Conservation (phyloP, 2,113 vertebrate species). For the Amblyopsis rosae region DNA sequence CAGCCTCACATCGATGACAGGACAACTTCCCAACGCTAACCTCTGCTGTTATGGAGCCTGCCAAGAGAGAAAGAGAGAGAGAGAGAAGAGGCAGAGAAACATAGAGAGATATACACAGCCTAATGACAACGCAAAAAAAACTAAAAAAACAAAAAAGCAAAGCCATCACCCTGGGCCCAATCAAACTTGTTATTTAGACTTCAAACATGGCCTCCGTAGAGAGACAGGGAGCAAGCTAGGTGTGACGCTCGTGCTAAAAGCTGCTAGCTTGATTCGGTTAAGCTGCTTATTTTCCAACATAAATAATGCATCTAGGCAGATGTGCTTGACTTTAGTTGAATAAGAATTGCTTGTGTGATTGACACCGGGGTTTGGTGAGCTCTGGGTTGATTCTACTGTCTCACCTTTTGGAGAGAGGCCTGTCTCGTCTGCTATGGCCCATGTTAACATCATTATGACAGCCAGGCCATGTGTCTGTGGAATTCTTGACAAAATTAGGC, state of each 20-base stretch:
- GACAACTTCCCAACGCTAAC: constrained; percentile 69
- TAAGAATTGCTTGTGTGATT: constrained; percentile 69
- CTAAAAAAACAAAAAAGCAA: constrained; percentile 19
- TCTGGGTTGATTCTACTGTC: constrained; percentile 62
- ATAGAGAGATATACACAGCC: constrained; percentile 50
- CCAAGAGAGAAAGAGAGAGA: constrained; percentile 41
- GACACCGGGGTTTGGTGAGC: constrained; percentile 73
- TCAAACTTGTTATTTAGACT: constrained; percentile 78
- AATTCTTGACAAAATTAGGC: constrained; percentile 75
- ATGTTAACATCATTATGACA: constrained; percentile 75
- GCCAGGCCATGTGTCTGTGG: constrained; percentile 63
- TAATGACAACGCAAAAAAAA: constrained; percentile 62
- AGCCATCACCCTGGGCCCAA: constrained; percentile 71
- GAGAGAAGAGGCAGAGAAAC: constrained; percentile 11
- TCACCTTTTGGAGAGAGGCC: constrained; percentile 75
- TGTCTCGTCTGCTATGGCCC: constrained; percentile 73
- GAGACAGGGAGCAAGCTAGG: constrained; percentile 61
- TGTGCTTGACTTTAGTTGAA: constrained; percentile 75
- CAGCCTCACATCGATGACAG: constrained; percentile 67
- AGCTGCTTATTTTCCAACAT: constrained; percentile 78
- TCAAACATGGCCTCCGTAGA: constrained; percentile 74
- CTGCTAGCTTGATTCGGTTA: constrained; percentile 73
- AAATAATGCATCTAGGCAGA: constrained; percentile 80
- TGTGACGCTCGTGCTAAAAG: constrained; percentile 78
- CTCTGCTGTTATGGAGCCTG: constrained; percentile 68